Base-by-base conservation (phyloP, 2,797 vertebrate genomes). In the Pangasius mekongensis region DNA sequence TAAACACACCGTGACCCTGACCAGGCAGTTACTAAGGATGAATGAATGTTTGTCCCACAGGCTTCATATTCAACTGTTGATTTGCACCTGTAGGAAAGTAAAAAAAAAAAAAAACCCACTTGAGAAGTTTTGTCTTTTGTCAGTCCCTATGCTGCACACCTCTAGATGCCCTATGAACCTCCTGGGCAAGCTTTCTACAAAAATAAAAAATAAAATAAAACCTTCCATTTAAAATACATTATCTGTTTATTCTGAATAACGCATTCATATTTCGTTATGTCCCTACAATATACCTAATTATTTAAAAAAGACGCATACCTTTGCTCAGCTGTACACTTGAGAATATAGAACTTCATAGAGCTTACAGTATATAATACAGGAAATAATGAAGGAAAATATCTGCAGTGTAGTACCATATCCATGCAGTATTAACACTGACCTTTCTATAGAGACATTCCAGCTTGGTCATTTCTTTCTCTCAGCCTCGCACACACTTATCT, bases 401-500 rank as follows among this genome's bases (percentile, higher is more conserved):
- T 85, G 11, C 62, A 69, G 6, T 33, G n/a, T 84, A 49, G 5
- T 39, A 39, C 30, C n/a, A 39, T 20, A 54, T 52, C 33, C 10
- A 16, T 39, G 30, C 81, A 66, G 56, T n/a, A 49, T 87, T 64
- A 66, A 60, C 54, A 66, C 13, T 54, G 56, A 80, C 71, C 47
- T 83, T 86, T 76, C 22, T 56, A 56, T 47, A 62, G 39, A 83
- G 56, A 39, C 71, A 54, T 69, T 58, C 58, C 16, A 82, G 18
- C 76, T 43, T 39, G 76, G 49, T 3, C 49, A 78, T 56, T 24
- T 56, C 30, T 87, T 87, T 87, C 62, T 87, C 24, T 74, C 60
- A 77, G 49, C 30, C n/a, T 30, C 30, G 47, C 47, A 73, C 54
- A 43, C 67, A 66, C 64, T 76, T 83, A 83, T 86, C 84, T 86